Evolutionary conservation across 2,888 invertebrate genomes (phyloP), one percentile per base, ranked within the genome.

Genomic region (Anthrax anthrax): DNA sequence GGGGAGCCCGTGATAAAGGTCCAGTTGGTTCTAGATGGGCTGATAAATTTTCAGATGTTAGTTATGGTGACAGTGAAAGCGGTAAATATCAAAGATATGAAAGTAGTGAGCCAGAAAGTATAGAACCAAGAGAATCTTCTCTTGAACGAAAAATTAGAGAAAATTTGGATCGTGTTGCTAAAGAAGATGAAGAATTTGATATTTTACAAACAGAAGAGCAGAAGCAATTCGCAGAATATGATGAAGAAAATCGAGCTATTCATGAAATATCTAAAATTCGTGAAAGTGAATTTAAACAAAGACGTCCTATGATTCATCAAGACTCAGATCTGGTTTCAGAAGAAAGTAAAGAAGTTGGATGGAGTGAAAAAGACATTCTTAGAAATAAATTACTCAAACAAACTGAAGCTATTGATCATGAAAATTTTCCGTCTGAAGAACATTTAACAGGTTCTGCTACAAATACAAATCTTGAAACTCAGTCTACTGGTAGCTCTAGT

Each of bases 401-500:
- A 42, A 58, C 63, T 2, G 68, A 64, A 48, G 16, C 16, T 9
- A 43, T 60, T 18, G 62, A 61, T 39, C 60, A 59, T 48, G 55
- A 60, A 19, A 65, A 61, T 39, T 61, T 60, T 46, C 57, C 58
- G 13, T 55, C 56, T 4, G 59, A 58, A 41, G 58, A 54, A 34
- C 51, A 44, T 1, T 48, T 52, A n/a, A 50, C 54, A n/a, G 47
- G 46, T 12, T 47, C 40, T 18, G 40, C 51, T 48, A 56, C 56
- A 14, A 56, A 66, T 36, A 67, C 70, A 1, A 69, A 71, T 49
- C 71, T 71, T 42, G 77, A 75, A 49, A 69, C 67, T 2, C 75
- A 74, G 46, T 79, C 78, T 1, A 77, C 77, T 2, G 75, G 75
- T 2, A 78, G 78, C 52, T 78, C 78, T 0, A 65, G 68, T 27